Base-by-base conservation (phyloP, 53 echinoderm and acorn worm species). In the Apostichopus leukothele region DNA sequence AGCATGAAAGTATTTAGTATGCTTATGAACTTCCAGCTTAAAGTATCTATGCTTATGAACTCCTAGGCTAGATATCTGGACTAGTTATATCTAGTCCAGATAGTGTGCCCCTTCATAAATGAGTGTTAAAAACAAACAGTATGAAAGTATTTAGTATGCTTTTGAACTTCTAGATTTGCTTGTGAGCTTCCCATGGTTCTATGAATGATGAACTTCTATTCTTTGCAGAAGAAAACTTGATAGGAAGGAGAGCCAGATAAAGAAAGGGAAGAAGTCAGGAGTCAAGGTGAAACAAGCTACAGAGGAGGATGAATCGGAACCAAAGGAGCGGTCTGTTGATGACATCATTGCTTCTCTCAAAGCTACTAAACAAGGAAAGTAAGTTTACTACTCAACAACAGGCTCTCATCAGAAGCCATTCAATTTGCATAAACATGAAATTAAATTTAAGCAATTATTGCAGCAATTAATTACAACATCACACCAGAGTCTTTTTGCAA, bases 311-410 rank as follows among this genome's bases (percentile, higher is more conserved):
- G 18, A 71, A 89, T 0, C 74, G 54, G 6, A 16, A 18, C 93
- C 92, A 6, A 90, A 92, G 85, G 97, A 97, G 53, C 92, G 97
- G 84, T 95, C 97, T 4, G 97, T 97, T 60, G 97, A 97, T 94
- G 97, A 97, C 89, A 97, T 97, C 91, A 97, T 97, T 23, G 86
- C 97, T 60, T 97, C 97, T 9, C 90, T 97, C 52, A 97, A 97
- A 78, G 95, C 95, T 52, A 85, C 85, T 16, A 85, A 68, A 26
- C 59, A 22, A 67, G 85, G 85, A 85, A 85, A 85, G 85, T 66
- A 66, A 85, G 67, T 26, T 39, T 3, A 27, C 27, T 27, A 27
- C 27, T 27, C 27, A 27, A 27, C 1, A 27, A 27, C 0, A 39
- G 3, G 39, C 39, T 39, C 2, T 39, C 39, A 39, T 39, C 39